A percentile compares a stretch with the other conserved stretches of the same genome.
phyloP scores from a whole-genome alignment of 2,888 invertebrate species.

The Microctonus aethiopoides region DNA sequence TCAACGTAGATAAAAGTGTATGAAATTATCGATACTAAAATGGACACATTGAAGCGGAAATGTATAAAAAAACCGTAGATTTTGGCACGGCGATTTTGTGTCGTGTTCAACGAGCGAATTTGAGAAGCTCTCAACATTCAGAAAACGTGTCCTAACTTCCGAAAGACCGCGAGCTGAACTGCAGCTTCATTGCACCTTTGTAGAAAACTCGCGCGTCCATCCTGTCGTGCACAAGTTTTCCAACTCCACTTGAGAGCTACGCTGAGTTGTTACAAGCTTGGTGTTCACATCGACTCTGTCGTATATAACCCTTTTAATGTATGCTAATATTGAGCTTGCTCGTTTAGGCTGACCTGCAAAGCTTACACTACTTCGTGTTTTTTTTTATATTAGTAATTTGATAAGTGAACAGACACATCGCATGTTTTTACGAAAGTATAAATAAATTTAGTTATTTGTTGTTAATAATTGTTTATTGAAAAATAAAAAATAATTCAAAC shows the following conservation, averaged over 20 bases:
- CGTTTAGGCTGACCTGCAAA: constrained; percentile 3
- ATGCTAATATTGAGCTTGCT: constrained; percentile 34
- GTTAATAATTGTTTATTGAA: too few relatives aligned
- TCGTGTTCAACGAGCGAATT: constrained; percentile 25
- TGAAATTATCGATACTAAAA: neutral
- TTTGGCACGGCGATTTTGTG: constrained; percentile 21
- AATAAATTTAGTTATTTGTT: too few relatives aligned
- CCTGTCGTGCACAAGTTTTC: constrained; percentile 31
- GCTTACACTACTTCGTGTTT: neutral
- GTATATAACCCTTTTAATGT: constrained; percentile 28
- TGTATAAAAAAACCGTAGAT: neutral
- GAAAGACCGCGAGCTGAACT: constrained; percentile 36
- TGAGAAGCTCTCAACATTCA: constrained; percentile 42
- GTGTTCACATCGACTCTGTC: constrained; percentile 14
- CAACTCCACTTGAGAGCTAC: constrained; percentile 36
- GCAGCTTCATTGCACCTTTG: constrained; percentile 22
- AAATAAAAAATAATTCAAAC: too few relatives aligned
- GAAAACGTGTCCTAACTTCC: constrained; percentile 49
- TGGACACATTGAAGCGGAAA: neutral
- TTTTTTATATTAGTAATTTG: neutral
- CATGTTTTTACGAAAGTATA: too few relatives aligned
- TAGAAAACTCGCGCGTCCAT: constrained; percentile 30
- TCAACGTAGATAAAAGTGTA: too few relatives aligned
- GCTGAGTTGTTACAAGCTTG: constrained; percentile 29
- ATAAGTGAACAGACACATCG: neutral